phyloP scores from a whole-genome alignment of 23 tunicate genomes.

The Aplidium turbinatum region DNA sequence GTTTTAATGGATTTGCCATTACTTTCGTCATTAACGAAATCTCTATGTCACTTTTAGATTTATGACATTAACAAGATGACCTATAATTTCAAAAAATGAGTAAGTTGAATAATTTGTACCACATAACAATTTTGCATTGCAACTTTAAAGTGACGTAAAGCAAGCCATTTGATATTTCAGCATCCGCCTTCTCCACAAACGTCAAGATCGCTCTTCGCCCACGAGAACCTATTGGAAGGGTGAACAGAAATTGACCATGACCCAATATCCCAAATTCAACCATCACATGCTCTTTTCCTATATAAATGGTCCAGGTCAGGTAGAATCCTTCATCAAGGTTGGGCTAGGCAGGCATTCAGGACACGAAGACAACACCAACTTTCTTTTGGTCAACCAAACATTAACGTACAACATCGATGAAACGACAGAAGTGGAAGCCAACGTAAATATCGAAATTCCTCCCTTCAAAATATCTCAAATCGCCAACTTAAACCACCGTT shows the following conservation, averaged over 20 bases:
- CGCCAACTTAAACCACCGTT: constrained; percentile 21
- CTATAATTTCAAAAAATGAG: too few relatives aligned
- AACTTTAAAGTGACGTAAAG: too few relatives aligned
- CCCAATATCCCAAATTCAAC: constrained; percentile 65
- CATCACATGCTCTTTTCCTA: constrained; percentile 38
- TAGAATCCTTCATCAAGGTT: constrained; percentile 35
- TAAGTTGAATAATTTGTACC: too few relatives aligned
- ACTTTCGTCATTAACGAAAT: too few relatives aligned
- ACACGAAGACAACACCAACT: constrained; percentile 42
- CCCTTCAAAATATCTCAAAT: constrained; percentile 25
- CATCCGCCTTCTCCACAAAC: constrained; percentile 48
- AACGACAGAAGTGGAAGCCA: not conserved
- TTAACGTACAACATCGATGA: constrained; percentile 11
- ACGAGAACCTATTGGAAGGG: constrained; percentile 46
- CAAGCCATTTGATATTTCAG: constrained; percentile 26
- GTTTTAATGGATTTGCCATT: too few relatives aligned
- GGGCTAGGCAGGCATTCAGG: constrained; percentile 53
- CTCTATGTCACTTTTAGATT: too few relatives aligned
- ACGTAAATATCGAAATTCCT: constrained; percentile 27
- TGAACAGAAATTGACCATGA: constrained; percentile 43
- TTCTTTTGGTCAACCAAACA: constrained; percentile 25
- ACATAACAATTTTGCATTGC: too few relatives aligned
- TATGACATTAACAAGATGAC: too few relatives aligned
- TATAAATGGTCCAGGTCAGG: constrained; percentile 17
- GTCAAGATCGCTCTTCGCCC: constrained; percentile 36